These are phyloP conservation scores for Nanorana parkeri DNA, from an alignment of 2,113 vertebrate species.

Conservation along the genomic window DNA sequence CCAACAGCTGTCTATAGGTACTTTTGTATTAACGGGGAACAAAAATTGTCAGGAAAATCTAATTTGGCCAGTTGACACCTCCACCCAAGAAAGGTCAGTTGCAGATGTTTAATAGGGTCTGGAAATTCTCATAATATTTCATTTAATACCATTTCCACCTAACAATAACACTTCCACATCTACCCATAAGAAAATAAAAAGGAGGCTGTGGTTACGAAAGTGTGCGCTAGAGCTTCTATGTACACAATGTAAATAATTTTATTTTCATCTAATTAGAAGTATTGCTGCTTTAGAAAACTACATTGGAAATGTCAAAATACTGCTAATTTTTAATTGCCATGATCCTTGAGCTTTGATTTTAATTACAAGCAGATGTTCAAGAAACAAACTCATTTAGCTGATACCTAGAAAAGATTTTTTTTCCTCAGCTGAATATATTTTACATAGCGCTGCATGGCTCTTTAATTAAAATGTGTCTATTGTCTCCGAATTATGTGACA, in stretches of 20 bases:
- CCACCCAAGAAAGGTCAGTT: too few species aligned
- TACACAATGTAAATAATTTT: neutral
- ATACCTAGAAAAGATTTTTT: slow-evolving; percentile 30
- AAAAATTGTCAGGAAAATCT: too few species aligned
- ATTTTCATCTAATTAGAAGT: neutral
- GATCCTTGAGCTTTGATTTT: slow-evolving; percentile 38
- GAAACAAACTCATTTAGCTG: slow-evolving; percentile 31
- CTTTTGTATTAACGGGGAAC: too few species aligned
- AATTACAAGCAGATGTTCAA: slow-evolving; percentile 55
- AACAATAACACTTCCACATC: too few species aligned
- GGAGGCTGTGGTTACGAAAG: too few species aligned
- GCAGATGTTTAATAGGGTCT: too few species aligned
- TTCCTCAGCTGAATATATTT: neutral
- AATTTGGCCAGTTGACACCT: too few species aligned
- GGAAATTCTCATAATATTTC: too few species aligned
- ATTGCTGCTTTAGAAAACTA: slow-evolving; percentile 22
- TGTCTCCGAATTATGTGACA: slow-evolving; percentile 33
- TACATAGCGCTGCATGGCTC: slow-evolving; percentile 2
- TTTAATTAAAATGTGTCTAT: slow-evolving; percentile 50
- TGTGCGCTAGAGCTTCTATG: neutral
- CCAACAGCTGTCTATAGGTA: too few species aligned
- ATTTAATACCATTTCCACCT: too few species aligned
- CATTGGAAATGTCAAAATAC: slow-evolving; percentile 26
- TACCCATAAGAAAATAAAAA: too few species aligned
- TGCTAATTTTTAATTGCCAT: slow-evolving; percentile 52